Conservation (phyloP, 2,113 vertebrate genomes). For the Verasper variegatus region DNA sequence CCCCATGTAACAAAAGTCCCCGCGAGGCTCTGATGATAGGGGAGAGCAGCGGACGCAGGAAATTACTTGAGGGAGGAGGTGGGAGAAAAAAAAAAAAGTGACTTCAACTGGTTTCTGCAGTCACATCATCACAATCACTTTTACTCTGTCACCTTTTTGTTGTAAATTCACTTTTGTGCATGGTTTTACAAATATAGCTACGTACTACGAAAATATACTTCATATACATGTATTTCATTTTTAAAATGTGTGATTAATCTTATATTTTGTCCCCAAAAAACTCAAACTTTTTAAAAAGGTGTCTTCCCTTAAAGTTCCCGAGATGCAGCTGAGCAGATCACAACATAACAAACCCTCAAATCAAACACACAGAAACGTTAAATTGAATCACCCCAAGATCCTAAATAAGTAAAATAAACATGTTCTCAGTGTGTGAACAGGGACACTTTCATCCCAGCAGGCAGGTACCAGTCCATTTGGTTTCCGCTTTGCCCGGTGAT, state of each 20-base stretch:
- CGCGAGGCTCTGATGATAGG: conserved; percentile 50
- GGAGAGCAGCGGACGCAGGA: conserved; percentile 58
- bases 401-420: neutral
- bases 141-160: neutral
- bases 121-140: neutral
- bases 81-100: conserved; percentile 19
- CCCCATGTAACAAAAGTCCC: conserved; percentile 70
- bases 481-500: conserved; percentile 20
- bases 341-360: conserved; percentile 12
- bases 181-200: neutral
- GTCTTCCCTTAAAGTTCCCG: neutral
- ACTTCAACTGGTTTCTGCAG: conserved; percentile 19
- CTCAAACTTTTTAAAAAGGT: neutral
- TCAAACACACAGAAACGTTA: neutral
- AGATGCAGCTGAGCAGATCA: conserved; percentile 29
- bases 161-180: neutral
- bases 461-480: conserved; percentile 10
- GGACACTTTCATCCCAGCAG: neutral
- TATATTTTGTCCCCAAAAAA: neutral
- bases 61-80: conserved; percentile 26
- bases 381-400: neutral
- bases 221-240: no score
- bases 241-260: no score
- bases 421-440: conserved; percentile 19
- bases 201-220: neutral